These are phyloP conservation scores for Aporophyla nigra DNA, from an alignment of 2,888 invertebrate species.

Conservation along the genomic window DNA sequence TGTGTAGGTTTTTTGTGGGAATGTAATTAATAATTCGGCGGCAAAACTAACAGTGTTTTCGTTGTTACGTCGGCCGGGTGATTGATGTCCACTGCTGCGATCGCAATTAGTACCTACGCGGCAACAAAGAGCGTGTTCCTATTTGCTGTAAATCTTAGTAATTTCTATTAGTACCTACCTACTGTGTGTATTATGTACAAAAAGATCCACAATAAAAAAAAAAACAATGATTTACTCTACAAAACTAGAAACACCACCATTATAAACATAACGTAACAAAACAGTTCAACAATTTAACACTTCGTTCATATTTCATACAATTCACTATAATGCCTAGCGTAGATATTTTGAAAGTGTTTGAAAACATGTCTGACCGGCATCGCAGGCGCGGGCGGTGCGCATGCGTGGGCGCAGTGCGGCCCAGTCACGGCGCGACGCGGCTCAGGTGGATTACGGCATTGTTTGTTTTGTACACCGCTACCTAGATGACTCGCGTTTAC, in stretches of 20 bases:
- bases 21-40: constrained; percentile 92
- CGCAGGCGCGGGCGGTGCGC: constrained; percentile 59
- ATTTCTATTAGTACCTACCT: constrained; percentile 17
- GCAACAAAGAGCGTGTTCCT: constrained; percentile 48
- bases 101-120: constrained; percentile 77
- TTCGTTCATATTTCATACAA: constrained; percentile 17
- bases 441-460: constrained; percentile 76
- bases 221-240: background rate
- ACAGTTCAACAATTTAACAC: constrained; percentile 30
- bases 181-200: background rate
- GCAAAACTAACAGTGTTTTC: constrained; percentile 92
- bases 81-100: constrained; percentile 83
- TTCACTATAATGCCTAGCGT: constrained; percentile 24
- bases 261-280: constrained; percentile 1
- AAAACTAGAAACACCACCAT: background rate
- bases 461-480: constrained; percentile 61
- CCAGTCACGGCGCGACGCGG: constrained; percentile 64
- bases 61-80: constrained; percentile 84
- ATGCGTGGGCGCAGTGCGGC: constrained; percentile 75
- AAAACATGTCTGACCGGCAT: constrained; percentile 77
- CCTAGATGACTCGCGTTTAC: constrained; percentile 55
- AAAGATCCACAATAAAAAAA: background rate
- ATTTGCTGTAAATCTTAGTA: constrained; percentile 22
- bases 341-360: constrained; percentile 68
- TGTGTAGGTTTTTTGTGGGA: constrained; percentile 90